These are phyloP conservation scores for Tetragnatha montana DNA, from an alignment of 2,888 invertebrate genomes.

Conservation along the genomic window DNA sequence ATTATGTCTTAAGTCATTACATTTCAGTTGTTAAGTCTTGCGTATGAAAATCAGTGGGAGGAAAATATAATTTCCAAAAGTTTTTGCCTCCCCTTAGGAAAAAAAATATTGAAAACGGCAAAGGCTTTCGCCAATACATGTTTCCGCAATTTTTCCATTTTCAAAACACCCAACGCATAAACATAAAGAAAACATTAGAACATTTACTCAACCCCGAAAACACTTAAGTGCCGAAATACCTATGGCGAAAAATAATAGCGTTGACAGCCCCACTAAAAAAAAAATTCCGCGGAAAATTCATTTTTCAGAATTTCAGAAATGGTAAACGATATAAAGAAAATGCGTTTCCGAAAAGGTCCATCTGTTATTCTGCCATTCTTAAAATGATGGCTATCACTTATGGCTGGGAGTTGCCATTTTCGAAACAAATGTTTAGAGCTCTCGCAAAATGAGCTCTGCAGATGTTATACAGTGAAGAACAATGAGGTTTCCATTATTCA, in stretches of 20 bases:
- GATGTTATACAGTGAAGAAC: not conserved
- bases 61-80: no score
- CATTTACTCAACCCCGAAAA: not conserved
- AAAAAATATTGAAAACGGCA: no score
- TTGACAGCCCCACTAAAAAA: not conserved
- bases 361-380: not conserved
- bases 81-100: no score
- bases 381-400: not conserved
- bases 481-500: not conserved
- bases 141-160: no score
- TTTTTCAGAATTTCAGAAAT: not conserved
- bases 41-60: not conserved
- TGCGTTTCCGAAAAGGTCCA: not conserved
- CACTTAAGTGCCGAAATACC: not conserved
- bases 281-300: not conserved
- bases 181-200: not conserved
- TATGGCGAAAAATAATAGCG: not conserved
- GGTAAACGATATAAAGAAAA: slow-evolving; percentile 1
- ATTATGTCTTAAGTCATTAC: no score
- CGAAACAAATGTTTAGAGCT: not conserved
- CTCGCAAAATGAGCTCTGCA: not conserved
- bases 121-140: no score
- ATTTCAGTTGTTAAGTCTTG: not conserved
- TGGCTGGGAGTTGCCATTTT: not conserved
- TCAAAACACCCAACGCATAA: not conserved